Conservation (phyloP, 2,113 vertebrate genomes). For the Nibea coibor region DNA sequence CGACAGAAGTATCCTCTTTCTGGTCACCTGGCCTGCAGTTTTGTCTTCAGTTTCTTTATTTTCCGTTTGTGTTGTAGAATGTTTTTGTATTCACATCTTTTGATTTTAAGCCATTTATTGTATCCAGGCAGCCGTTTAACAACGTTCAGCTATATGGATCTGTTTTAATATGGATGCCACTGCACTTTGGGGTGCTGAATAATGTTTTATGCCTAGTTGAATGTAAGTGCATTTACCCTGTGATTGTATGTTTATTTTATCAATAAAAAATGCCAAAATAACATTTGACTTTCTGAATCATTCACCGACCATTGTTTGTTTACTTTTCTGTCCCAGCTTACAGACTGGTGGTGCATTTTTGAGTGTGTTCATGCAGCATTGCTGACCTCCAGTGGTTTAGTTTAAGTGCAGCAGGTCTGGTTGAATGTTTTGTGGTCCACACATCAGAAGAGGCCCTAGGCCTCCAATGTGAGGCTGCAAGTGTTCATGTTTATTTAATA, state of each 20-base stretch:
- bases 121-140: constrained; percentile 21
- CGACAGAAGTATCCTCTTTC: not conserved
- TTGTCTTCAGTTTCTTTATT: constrained; percentile 21
- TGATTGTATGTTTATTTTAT: constrained; percentile 69
- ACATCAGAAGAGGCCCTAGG: not conserved
- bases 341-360: not conserved
- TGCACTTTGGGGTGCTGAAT: constrained; percentile 61
- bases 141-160: constrained; percentile 25
- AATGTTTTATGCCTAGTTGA: constrained; percentile 47
- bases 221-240: constrained; percentile 41
- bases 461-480: not conserved
- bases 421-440: no score
- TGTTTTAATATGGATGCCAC: constrained; percentile 39
- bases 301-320: not conserved
- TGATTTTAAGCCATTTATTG: constrained; percentile 35
- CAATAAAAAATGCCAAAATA: constrained; percentile 64
- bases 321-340: not conserved
- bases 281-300: not conserved
- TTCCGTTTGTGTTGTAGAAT: constrained; percentile 15
- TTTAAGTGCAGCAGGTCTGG: not conserved
- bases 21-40: not conserved
- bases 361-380: constrained; percentile 72
- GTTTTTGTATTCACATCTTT: constrained; percentile 42
- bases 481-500: not conserved
- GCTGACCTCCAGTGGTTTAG: constrained; percentile 78